Conservation (phyloP, 2,888 invertebrate species). For the Trichogramma evanescens region DNA sequence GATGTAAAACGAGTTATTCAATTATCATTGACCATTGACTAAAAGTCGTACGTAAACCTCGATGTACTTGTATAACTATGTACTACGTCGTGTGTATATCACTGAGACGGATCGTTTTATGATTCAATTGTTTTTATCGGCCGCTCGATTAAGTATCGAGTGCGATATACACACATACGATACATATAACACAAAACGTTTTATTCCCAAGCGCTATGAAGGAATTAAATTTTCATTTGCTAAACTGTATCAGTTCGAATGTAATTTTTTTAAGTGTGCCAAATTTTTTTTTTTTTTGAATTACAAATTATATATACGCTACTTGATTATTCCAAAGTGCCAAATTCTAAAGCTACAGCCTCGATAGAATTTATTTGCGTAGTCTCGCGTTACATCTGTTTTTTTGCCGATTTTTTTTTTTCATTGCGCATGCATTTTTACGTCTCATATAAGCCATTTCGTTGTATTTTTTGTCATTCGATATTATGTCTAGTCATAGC, state of each 20-base stretch:
- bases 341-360: conserved; percentile 18
- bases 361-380: conserved; percentile 8
- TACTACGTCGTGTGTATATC: not conserved
- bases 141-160: conserved; percentile 6
- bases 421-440: not conserved
- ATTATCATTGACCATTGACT: too few relatives aligned
- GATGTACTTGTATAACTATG: too few relatives aligned
- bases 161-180: not conserved
- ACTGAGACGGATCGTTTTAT: conserved; percentile 9
- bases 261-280: not conserved
- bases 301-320: not conserved
- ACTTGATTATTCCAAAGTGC: conserved; percentile 12
- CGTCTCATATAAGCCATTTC: conserved; percentile 8
- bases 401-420: not conserved
- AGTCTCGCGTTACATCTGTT: not conserved
- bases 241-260: not conserved
- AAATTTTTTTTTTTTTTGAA: not conserved
- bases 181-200: not conserved
- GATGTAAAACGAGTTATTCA: too few relatives aligned
- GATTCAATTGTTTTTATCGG: conserved; percentile 17
- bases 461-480: not conserved
- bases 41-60: too few relatives aligned
- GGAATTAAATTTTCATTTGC: too few relatives aligned
- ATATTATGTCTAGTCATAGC: conserved; percentile 2
- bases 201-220: too few relatives aligned